Base-by-base conservation (phyloP, 2,113 vertebrate species). In the Myiozetetes cayanensis region DNA sequence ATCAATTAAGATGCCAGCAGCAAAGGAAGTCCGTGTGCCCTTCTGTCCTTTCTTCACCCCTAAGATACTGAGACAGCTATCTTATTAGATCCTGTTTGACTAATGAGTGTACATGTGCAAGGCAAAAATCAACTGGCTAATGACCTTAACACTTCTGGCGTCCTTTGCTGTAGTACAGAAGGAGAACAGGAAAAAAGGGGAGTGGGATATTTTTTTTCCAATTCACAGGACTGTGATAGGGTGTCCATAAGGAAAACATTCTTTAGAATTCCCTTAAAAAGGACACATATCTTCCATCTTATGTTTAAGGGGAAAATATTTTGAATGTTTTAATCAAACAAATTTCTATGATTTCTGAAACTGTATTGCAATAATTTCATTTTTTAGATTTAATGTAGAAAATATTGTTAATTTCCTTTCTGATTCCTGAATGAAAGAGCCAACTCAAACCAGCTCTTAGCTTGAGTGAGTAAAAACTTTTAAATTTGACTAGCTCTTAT, bases 61-160 rank as follows among this genome's bases (percentile, higher is more conserved):
- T 46, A 62, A 83, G 53, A 66, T 68, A 71, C 92, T 92, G 71
- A 84, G 82, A 50, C 52, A 95, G 25, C 44, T 84, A 30, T 92
- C 37, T 90, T 87, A 63, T 56, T 90, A 93, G 90, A 61, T 83
- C 89, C 92, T 91, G 73, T 82, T 92, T 87, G 67, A 58, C 80
- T 95, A 90, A 91, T 53, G 58, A 53, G 21, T 30, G 4, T 83
- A n/a, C 2, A 0, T 53, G n/a, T 77, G 59, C 39, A 49, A 78
- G 87, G 39, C 67, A 63, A 79, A 91, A 87, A 16, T 71, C 41
- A 46, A 65, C 81, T 94, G 80, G 24, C 85, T 94, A 86, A 84
- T 94, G 72, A 68, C 80, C 76, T 94, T 96, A 82, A 63, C 37
- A 24, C 58, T 89, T 84, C 62, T 95, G 71, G 17, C 15, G 6